These are phyloP conservation scores for Plebejus melissa DNA, from an alignment of 2,888 invertebrate genomes.

Conservation along the genomic window DNA sequence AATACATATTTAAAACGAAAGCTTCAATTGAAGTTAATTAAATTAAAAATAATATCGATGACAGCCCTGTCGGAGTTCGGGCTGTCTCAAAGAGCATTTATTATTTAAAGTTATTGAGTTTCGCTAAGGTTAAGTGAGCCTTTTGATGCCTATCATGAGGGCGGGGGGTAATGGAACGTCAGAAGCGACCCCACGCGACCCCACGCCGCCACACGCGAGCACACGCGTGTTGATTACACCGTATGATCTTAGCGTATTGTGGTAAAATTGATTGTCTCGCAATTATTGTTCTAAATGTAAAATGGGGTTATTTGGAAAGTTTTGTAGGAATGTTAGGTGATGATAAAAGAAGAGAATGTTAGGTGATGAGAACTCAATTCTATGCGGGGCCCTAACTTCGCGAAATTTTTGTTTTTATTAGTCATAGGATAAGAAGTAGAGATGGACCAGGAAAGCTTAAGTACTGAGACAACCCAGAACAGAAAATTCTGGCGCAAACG, in stretches of 20 bases:
- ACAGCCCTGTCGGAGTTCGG: slow-evolving; percentile 62
- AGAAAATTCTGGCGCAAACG: too few species aligned
- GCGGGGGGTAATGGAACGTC: slow-evolving; percentile 48
- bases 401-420: too few species aligned
- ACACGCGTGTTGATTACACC: slow-evolving; percentile 11
- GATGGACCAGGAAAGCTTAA: too few species aligned
- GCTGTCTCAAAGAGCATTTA: slow-evolving; percentile 70
- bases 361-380: too few species aligned
- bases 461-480: too few species aligned
- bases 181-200: slow-evolving; percentile 1
- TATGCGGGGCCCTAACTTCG: too few species aligned
- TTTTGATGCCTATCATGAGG: slow-evolving; percentile 57
- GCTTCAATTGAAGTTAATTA: slow-evolving; percentile 34
- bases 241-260: neutral
- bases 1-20: neutral
- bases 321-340: neutral
- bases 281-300: neutral
- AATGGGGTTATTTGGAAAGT: neutral
- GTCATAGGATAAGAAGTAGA: too few species aligned
- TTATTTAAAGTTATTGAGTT: slow-evolving; percentile 77
- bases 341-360: neutral
- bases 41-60: slow-evolving; percentile 43
- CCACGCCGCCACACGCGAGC: neutral
- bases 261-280: neutral
- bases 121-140: slow-evolving; percentile 75